Evolutionary conservation across 1,140 invertebrate genomes (phyloP).

Genomic region (Nymphalis io): DNA sequence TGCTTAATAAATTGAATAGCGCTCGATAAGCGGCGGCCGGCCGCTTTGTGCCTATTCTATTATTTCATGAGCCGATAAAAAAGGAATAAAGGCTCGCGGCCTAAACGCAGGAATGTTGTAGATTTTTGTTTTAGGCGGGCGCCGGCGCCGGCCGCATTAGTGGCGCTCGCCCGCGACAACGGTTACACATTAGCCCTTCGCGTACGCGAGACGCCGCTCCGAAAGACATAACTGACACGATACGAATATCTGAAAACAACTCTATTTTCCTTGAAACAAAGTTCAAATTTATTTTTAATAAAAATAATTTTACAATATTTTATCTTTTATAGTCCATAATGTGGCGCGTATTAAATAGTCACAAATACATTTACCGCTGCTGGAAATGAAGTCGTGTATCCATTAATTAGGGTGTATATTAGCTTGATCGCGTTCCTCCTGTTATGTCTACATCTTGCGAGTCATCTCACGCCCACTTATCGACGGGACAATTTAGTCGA

Average conservation of each 20-base stretch:
- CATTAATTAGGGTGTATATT: constrained; percentile 13
- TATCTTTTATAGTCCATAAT: neutral
- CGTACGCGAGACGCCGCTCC: constrained; percentile 10
- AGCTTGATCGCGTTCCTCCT: neutral
- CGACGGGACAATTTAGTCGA: constrained; percentile 70
- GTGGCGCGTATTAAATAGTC: constrained; percentile 12
- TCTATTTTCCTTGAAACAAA: neutral
- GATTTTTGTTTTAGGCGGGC: constrained; percentile 70
- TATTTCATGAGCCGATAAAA: constrained; percentile 76
- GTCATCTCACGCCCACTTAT: constrained; percentile 68
- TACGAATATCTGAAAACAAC: neutral
- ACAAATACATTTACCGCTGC: neutral
- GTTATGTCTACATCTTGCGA: constrained; percentile 18
- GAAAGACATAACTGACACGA: constrained; percentile 9
- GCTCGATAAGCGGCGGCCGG: constrained; percentile 46
- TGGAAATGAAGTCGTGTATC: neutral
- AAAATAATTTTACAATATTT: neutral
- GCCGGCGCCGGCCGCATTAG: constrained; percentile 77
- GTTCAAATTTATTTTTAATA: neutral
- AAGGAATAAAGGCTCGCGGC: constrained; percentile 66
- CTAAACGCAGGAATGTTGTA: constrained; percentile 75
- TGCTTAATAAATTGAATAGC: constrained; percentile 56
- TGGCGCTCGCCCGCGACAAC: constrained; percentile 55
- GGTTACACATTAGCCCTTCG: constrained; percentile 66
- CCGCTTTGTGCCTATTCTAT: constrained; percentile 70